Conservation (phyloP, 2,888 invertebrate species). For the Glaucopsyche alexis region DNA sequence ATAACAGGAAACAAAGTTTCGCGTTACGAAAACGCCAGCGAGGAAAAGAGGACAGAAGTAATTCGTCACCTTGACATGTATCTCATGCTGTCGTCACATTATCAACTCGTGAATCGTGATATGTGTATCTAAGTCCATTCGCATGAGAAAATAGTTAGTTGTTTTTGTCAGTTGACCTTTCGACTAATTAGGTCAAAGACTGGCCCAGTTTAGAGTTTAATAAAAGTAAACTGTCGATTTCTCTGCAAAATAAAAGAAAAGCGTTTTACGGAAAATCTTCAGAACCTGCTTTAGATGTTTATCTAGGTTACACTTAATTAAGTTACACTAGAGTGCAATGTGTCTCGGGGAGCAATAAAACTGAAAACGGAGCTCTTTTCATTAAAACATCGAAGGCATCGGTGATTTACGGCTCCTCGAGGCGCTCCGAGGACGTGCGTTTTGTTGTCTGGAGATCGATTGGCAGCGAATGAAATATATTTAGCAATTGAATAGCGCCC, state of each 20-base stretch:
- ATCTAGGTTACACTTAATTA: conserved; percentile 24
- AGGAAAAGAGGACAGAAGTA: conserved; percentile 1
- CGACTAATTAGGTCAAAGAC: background rate
- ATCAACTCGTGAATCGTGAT: background rate
- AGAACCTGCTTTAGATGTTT: background rate
- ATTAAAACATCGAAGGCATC: conserved; percentile 71
- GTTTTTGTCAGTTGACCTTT: background rate
- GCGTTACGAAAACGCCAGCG: background rate
- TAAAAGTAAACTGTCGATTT: conserved; percentile 1
- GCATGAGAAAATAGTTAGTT: background rate
- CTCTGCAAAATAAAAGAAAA: background rate
- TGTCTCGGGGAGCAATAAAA: conserved; percentile 53
- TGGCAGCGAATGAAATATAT: conserved; percentile 75
- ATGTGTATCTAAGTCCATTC: background rate
- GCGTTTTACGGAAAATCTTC: background rate
- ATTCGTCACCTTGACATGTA: conserved; percentile 15
- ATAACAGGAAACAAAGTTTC: conserved; percentile 7
- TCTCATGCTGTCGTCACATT: background rate
- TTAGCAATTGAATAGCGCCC: conserved; percentile 72
- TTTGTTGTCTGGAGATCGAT: conserved; percentile 76
- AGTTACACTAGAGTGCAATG: conserved; percentile 23
- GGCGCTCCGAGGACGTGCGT: conserved; percentile 70
- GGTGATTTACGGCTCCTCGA: conserved; percentile 73
- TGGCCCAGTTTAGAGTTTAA: background rate
- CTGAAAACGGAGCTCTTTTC: conserved; percentile 58